Evolutionary conservation across 23 tunicate genomes (phyloP), one percentile per base, ranked within the genome.

Genomic region (Aplidium turbinatum): DNA sequence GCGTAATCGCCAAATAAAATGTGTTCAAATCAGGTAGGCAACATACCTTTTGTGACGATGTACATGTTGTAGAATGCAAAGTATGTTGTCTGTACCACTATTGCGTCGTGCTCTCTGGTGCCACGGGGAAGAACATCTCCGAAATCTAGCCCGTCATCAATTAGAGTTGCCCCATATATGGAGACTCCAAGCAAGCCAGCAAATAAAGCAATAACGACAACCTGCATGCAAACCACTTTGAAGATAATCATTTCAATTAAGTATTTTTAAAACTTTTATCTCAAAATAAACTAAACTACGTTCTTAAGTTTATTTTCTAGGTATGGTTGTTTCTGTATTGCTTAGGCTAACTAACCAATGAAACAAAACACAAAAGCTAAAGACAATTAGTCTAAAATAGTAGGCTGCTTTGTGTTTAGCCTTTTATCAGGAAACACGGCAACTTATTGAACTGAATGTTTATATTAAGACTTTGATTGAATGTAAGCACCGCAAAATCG

Each of bases 11-110:
- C 51, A 45, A 13, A 45, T 13, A 45, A 18, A 45, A 13, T 6
- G 9, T 23, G 19, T 24, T 24, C 6, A 50, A 26, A 29, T 33
- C 28, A 30, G 9, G 24, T 26, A 63, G 5, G 23, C 26, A 7
- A 72, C 75, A 48, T 73, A 91, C 97, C 75, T 75, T 91, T 84
- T 9, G 97, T 83, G 26, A 91, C 77, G 39, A 91, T 72, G 73
- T 72, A 84, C 97, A 91, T 91, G 35, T 76, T 69, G 63, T 83
- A 87, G 58, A 91, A 91, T 1, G 97, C 84, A 33, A 91, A 91
- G 63, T 84, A 91, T 51, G 75, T 84, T n/a, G 76, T 66, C 47
- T 91, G 97, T 3, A 78, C 91, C 30, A 78, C 73, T 33, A 91
- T 47, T 16, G 97, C 97, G 9, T 60, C 39, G 70, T 91, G 97